phyloP scores from a whole-genome alignment of 2,113 vertebrate species.

The Gasterosteus aculeatus region DNA sequence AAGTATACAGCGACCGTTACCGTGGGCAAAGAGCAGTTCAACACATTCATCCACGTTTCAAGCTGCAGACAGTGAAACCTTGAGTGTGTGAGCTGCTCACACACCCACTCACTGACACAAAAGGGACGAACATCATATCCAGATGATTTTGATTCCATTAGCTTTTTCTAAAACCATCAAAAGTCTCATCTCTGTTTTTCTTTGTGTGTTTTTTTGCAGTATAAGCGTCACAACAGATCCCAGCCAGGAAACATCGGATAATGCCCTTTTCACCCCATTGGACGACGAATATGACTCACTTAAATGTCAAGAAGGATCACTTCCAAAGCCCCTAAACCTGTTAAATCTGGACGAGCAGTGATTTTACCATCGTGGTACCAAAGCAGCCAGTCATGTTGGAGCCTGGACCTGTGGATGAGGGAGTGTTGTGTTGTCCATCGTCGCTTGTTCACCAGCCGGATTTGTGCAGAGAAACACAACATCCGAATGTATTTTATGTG shows the following conservation, averaged over 20 bases:
- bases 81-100: conserved; percentile 17
- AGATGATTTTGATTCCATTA: not conserved
- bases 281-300: not conserved
- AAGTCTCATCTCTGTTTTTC: not conserved
- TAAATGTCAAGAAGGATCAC: conserved; percentile 33
- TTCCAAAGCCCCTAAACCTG: conserved; percentile 10
- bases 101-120: not conserved
- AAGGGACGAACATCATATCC: not conserved
- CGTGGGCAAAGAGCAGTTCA: not conserved
- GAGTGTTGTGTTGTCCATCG: not conserved
- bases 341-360: conserved; percentile 6
- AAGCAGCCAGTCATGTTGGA: conserved; percentile 55
- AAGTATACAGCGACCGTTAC: conserved; percentile 1
- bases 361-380: conserved; percentile 6
- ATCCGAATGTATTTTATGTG: conserved; percentile 16
- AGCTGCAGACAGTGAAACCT: conserved; percentile 67
- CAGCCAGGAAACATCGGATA: not conserved
- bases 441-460: conserved; percentile 20
- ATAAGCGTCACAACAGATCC: not conserved
- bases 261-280: conserved; percentile 4
- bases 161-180: not conserved
- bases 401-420: conserved; percentile 14
- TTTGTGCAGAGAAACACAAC: conserved; percentile 37
- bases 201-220: conserved; percentile 34
- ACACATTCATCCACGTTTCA: not conserved